Evolutionary conservation across 2,797 vertebrate species (phyloP).

Genomic region (Takifugu ocellatus): DNA sequence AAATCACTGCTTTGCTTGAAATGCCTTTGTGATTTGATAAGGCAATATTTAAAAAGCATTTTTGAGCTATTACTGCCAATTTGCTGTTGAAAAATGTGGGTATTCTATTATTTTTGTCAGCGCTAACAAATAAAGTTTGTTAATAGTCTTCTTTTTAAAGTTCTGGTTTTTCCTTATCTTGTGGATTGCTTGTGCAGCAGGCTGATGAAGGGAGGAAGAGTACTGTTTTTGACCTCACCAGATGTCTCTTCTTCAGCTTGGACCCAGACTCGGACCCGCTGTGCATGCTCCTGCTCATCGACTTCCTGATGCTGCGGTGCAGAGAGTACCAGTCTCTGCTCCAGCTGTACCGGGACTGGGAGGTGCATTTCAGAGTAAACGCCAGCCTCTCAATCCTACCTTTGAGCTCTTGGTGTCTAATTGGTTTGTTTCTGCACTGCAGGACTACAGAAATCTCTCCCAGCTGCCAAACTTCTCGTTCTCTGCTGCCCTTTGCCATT

Average conservation of each 20-base stretch:
- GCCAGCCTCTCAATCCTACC: background rate
- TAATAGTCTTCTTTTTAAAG: too few species aligned
- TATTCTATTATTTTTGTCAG: too few species aligned
- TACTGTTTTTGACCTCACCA: background rate
- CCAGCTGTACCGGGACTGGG: conserved; percentile 90
- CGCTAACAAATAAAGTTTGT: background rate
- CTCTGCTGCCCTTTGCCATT: conserved; percentile 88
- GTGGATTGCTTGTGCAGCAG: too few species aligned
- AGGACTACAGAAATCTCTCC: conserved; percentile 92
- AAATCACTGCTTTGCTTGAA: conserved; percentile 11
- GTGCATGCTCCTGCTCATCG: conserved; percentile 90
- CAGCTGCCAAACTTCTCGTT: conserved; percentile 97
- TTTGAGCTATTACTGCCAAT: background rate
- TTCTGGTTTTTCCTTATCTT: too few species aligned
- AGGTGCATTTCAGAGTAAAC: conserved; percentile 75
- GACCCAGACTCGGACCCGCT: conserved; percentile 93
- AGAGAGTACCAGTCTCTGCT: conserved; percentile 84
- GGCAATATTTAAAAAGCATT: background rate
- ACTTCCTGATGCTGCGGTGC: conserved; percentile 88
- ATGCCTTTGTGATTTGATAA: conserved; percentile 5
- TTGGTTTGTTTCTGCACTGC: conserved; percentile 20
- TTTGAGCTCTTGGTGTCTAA: background rate
- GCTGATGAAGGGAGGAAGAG: background rate
- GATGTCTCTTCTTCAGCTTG: conserved; percentile 72
- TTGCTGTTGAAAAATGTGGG: background rate